phyloP scores from a whole-genome alignment of 1,140 invertebrate species.

The Neodiprion lecontei region DNA sequence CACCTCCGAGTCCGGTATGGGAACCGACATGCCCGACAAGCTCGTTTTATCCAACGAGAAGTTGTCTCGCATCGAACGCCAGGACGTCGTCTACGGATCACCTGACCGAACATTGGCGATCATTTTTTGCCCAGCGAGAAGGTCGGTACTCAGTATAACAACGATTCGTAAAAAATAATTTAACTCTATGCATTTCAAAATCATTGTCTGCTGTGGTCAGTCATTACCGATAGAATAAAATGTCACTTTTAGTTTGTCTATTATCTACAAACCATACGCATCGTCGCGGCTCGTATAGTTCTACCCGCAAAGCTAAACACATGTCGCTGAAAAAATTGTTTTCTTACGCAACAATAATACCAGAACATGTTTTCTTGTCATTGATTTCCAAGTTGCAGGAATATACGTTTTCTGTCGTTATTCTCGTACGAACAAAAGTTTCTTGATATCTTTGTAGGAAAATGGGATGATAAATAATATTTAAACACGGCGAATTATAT shows the following conservation, averaged over 20 bases:
- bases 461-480: too few species aligned
- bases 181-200: background rate
- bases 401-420: too few species aligned
- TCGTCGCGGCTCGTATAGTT: too few species aligned
- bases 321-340: too few species aligned
- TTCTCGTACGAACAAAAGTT: too few species aligned
- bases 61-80: constrained; percentile 23
- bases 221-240: constrained; percentile 3
- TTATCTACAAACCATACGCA: too few species aligned
- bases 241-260: background rate
- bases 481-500: too few species aligned
- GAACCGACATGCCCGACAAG: constrained; percentile 24
- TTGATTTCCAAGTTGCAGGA: too few species aligned
- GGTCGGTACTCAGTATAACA: constrained; percentile 29
- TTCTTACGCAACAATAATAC: too few species aligned
- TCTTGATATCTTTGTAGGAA: too few species aligned
- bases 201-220: background rate
- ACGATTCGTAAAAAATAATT: background rate
- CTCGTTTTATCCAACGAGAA: constrained; percentile 20
- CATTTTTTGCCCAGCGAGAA: constrained; percentile 31
- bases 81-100: background rate
- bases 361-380: too few species aligned
- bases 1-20: constrained; percentile 29
- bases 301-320: too few species aligned
- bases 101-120: constrained; percentile 29